Percentiles rank a stretch among this genome's conserved stretches.
These are phyloP conservation scores for Puntigrus tetrazona DNA, from an alignment of 2,113 vertebrate genomes.

Conservation along the genomic window DNA sequence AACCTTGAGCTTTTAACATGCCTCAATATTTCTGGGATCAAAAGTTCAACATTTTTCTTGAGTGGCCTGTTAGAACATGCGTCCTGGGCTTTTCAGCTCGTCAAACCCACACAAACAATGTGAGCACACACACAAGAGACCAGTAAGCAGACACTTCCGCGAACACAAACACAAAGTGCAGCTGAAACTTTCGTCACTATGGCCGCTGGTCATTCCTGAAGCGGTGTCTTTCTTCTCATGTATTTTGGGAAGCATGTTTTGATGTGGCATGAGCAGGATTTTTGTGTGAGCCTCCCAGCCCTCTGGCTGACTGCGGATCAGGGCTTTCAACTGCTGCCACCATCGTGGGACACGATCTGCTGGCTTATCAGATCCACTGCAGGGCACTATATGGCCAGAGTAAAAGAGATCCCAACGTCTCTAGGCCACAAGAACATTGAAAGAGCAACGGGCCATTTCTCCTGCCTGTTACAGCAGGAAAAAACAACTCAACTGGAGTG, in stretches of 20 bases:
- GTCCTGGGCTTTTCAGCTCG: slow-evolving; percentile 29
- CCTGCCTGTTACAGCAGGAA: slow-evolving; percentile 1
- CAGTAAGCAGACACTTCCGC: slow-evolving; percentile 6
- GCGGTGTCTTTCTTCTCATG: slow-evolving; percentile 4
- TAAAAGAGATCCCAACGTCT: background rate
- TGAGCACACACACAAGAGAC: background rate
- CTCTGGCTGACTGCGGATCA: slow-evolving; percentile 26
- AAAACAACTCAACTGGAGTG: background rate
- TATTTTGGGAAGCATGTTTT: slow-evolving; percentile 41
- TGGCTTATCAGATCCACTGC: slow-evolving; percentile 44
- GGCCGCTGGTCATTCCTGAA: slow-evolving; percentile 47
- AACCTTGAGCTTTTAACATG: slow-evolving; percentile 49
- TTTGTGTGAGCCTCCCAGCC: slow-evolving; percentile 38
- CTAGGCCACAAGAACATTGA: background rate
- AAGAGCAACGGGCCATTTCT: background rate
- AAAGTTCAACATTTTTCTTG: slow-evolving; percentile 53
- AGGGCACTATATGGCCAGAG: slow-evolving; percentile 33
- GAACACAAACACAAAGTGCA: slow-evolving; percentile 17
- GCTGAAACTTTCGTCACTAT: slow-evolving; percentile 28
- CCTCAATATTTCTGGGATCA: slow-evolving; percentile 55
- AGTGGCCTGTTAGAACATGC: slow-evolving; percentile 50
- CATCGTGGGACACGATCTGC: slow-evolving; percentile 4
- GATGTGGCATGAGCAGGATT: slow-evolving; percentile 47
- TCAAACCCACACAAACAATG: slow-evolving; percentile 22
- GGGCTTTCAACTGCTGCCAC: slow-evolving; percentile 44